Base-by-base conservation (phyloP, 1,140 invertebrate species). In the Lepeophtheirus salmonis region DNA sequence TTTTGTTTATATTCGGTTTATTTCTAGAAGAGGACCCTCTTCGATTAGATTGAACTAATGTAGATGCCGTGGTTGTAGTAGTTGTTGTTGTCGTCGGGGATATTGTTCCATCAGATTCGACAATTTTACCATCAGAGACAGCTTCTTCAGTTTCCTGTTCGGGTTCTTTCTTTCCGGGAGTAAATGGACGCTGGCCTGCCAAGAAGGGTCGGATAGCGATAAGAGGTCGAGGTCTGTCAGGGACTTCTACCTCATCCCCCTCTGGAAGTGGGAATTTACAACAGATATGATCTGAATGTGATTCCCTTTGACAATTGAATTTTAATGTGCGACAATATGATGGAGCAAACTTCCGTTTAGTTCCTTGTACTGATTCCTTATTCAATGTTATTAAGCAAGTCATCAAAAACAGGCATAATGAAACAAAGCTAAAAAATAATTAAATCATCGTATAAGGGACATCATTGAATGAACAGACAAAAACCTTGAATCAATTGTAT, bases 231-330 rank as follows among this genome's bases (percentile, higher is more conserved):
- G 52, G 52, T 20, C 21, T 16, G 18, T 20, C 22, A 2, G 14
- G 22, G n/a, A n/a, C 22, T 20, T 20, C 3, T n/a, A 14, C 2
- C 3, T 16, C 22, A 2, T 17, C 16, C n/a, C 23, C 23, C 2
- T 16, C 16, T 16, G 52, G 52, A 14, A 54, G 16, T n/a, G 52
- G 52, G 23, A 2, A 54, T 22, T 14, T 2, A 22, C 52, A 54
- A 22, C 52, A 54, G n/a, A 22, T 22, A 14, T 54, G 52, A 2
- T 22, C 52, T 22, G 18, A 20, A n/a, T 22, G 16, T 22, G 18
- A n/a, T 14, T 54, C 52, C 10, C 30, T 41, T 41, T 41, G 30
- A 22, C 52, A 54, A 54, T 54, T 54, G 16, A 54, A 54, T 22
- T 22, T 17, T 17, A 54, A 54, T 14, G 17, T 20, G 17, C 16